Evolutionary conservation across 2,888 invertebrate genomes (phyloP), one percentile per base, ranked within the genome.

Genomic region (Silvanus unidentatus): DNA sequence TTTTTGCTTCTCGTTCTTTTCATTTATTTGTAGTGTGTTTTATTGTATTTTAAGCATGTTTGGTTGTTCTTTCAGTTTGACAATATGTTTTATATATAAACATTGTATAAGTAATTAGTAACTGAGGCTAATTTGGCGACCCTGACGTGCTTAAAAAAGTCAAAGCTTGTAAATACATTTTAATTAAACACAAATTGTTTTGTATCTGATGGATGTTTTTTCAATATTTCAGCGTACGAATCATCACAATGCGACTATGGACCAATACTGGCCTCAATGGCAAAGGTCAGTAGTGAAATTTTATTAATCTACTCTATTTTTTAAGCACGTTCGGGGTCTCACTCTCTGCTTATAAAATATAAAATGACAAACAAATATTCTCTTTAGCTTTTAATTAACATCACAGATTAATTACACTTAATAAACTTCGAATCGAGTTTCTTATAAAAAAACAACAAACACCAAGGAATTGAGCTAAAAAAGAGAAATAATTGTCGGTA

Each of bases 211-310:
- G 38, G 47, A 49, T 45, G 48, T 66, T 67, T 64, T 68, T 67
- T 68, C 66, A 56, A 65, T 64, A 68, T 73, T 72, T 72, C 73
- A 73, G 73, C 69, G 62, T 72, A 71, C 69, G 71, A 72, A 64
- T 65, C 73, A 58, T 64, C 72, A 58, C 72, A 72, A 67, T 72
- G 70, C 64, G 73, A 73, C 67, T 72, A 71, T 66, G 72, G 73
- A 72, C 70, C 71, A 63, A 69, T 71, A 68, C 69, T 72, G 72
- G 71, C 73, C 72, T 71, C 72, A 67, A 68, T 72, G 63, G 65
- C 70, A 66, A 72, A 73, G 73, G 73, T 73, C 73, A 73, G 73
- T 73, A 72, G 16, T 37, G 15, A 37, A 13, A 15, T 37, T 16
- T 37, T 37, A 50, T 46, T 54, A 53, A 51, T 55, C 6, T 22